phyloP scores from a whole-genome alignment of 2,888 invertebrate genomes.

The Noctuana brunneofusca region DNA sequence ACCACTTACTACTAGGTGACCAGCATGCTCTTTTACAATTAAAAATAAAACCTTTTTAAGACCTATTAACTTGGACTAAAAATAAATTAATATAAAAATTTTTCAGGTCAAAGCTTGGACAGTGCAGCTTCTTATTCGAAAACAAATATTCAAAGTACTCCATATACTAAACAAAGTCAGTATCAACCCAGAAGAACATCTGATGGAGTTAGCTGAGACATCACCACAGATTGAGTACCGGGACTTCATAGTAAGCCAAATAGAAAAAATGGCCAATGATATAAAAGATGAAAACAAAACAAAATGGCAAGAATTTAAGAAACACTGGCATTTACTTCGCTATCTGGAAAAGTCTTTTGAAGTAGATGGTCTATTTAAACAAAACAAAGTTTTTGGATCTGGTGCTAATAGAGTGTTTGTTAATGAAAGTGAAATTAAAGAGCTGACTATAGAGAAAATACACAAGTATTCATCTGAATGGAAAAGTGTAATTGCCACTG shows the following conservation, averaged over 20 bases:
- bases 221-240: conserved; percentile 83
- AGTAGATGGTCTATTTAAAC: conserved; percentile 73
- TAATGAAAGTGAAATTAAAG: conserved; percentile 75
- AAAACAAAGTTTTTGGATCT: conserved; percentile 75
- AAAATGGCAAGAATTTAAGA: conserved; percentile 65
- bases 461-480: conserved; percentile 73
- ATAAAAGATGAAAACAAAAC: conserved; percentile 57
- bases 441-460: conserved; percentile 74
- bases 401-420: conserved; percentile 70
- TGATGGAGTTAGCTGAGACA: conserved; percentile 82
- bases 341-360: conserved; percentile 78
- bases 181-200: conserved; percentile 81
- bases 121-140: conserved; percentile 82
- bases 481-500: conserved; percentile 82
- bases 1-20: too few relatives aligned
- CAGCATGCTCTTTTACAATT: too few relatives aligned
- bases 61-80: too few relatives aligned
- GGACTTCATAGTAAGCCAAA: conserved; percentile 86
- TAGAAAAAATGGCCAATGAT: conserved; percentile 78
- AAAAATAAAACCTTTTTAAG: too few relatives aligned
- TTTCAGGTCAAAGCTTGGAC: conserved; percentile 85
- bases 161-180: conserved; percentile 85
- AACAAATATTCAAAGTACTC: conserved; percentile 85
- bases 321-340: conserved; percentile 72
- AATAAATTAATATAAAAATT: conserved; percentile 3